Base-by-base conservation (phyloP, 2,797 vertebrate genomes). In the Spinibarbus caldwelli region DNA sequence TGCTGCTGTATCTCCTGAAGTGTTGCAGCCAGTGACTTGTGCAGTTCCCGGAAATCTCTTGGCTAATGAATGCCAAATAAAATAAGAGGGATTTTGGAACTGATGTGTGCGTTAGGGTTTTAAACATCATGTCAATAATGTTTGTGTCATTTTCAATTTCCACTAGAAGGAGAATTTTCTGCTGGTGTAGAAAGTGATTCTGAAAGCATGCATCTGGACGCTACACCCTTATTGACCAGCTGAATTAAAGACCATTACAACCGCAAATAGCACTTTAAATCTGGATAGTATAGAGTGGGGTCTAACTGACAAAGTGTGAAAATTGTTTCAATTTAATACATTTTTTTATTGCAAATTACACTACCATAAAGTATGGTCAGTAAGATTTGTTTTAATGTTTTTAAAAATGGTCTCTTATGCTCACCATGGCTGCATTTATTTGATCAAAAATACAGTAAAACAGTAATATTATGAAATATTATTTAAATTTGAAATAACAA, bases 11-110 rank as follows among this genome's bases (percentile, higher is more conserved):
- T 86, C 88, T 91, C 87, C 90, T 85, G 85, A 71, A 88, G 89
- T 87, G 88, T 83, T 89, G 85, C 90, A 88, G 86, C 66, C 86
- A 91, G 89, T 83, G 93, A 90, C 86, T 90, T 90, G 91, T 93
- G 90, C 68, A 17, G 92, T 91, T 91, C 77, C 81, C 86, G 91
- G 78, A 93, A 93, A 93, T 91, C 88, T 92, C 89, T 90, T 87
- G 79, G 86, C 90, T 94, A 94, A 93, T 92, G 93, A 93, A 91
- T 87, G 86, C 86, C 87, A 94, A 93, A 95, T 91, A 81, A 94
- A 94, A 92, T 92, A 91, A 93, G 91, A 91, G 87, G 85, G 88
- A 86, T 89, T 91, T 64, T 89, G 84, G 92, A 89, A 83, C 84
- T 91, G 85, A 19, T 45, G 23, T 26, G 52, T 71, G 45, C 64